phyloP scores from a whole-genome alignment of 2,888 invertebrate genomes.

The Athetis lepigone region DNA sequence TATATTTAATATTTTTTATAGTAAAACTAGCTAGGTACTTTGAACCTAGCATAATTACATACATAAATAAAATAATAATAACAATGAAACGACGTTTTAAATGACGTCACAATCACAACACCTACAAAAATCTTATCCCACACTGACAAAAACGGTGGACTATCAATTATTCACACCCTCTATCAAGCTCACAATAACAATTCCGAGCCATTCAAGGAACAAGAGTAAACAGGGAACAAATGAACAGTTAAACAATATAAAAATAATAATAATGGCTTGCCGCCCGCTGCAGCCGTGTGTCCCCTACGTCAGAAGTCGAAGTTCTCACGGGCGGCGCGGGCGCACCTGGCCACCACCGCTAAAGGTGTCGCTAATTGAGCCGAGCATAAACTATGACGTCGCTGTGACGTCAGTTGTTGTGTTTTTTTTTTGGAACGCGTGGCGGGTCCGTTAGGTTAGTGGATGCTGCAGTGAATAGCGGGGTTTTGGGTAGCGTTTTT shows the following conservation, averaged over 20 bases:
- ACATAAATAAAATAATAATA: too few relatives aligned
- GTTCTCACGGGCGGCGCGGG: constrained; percentile 55
- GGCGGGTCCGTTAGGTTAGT: constrained; percentile 31
- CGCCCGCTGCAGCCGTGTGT: constrained; percentile 64
- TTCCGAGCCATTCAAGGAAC: constrained; percentile 38
- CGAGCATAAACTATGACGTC: constrained; percentile 26
- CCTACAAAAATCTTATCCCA: background rate
- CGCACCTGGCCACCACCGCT: constrained; percentile 58
- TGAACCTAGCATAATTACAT: too few relatives aligned
- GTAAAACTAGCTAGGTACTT: too few relatives aligned
- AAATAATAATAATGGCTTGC: constrained; percentile 51
- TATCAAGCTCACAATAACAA: constrained; percentile 44
- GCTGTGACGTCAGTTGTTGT: constrained; percentile 49
- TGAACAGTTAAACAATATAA: too few relatives aligned
- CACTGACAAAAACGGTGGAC: background rate
- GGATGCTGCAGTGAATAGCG: background rate
- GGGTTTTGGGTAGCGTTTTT: background rate
- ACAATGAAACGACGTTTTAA: too few relatives aligned
- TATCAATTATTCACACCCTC: constrained; percentile 40
- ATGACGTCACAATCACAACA: background rate
- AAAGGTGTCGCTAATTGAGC: constrained; percentile 60
- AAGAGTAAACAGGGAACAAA: constrained; percentile 45
- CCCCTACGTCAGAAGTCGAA: constrained; percentile 53
- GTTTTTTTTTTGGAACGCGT: constrained; percentile 54
- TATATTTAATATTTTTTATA: too few relatives aligned